A percentile compares a stretch with the other conserved stretches of the same genome.
phyloP scores from a whole-genome alignment of 2,888 invertebrate species.

The Euzophera pinguis region DNA sequence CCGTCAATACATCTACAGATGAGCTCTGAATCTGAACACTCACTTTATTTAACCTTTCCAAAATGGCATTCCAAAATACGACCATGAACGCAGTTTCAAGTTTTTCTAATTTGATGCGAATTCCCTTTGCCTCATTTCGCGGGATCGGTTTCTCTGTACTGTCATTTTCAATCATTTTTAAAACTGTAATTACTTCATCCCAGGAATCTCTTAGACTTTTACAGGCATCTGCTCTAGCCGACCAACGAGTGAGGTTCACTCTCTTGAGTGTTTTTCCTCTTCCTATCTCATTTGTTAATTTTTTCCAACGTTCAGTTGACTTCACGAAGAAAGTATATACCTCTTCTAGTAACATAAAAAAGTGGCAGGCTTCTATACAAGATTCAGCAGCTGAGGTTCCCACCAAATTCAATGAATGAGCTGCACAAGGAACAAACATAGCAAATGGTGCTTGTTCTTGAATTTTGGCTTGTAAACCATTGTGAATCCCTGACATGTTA shows the following conservation, averaged over 20 bases:
- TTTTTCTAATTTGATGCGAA: constrained; percentile 22
- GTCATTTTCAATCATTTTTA: constrained; percentile 26
- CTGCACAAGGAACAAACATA: constrained; percentile 29
- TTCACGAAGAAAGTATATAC: constrained; percentile 27
- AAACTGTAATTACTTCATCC: too few species aligned
- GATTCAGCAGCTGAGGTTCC: constrained; percentile 17
- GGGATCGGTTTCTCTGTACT: constrained; percentile 31
- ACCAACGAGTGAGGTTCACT: constrained; percentile 33
- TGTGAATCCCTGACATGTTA: constrained; percentile 34
- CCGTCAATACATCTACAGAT: too few species aligned
- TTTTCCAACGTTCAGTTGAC: constrained; percentile 20
- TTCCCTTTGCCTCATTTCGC: too few species aligned
- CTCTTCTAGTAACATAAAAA: constrained; percentile 29
- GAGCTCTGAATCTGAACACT: constrained; percentile 25
- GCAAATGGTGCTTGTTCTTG: constrained; percentile 28
- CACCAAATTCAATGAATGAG: constrained; percentile 34
- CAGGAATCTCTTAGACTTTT: constrained; percentile 26
- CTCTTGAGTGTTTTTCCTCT: constrained; percentile 20
- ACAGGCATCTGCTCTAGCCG: constrained; percentile 31
- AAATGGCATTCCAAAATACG: constrained; percentile 25
- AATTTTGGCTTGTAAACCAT: constrained; percentile 31
- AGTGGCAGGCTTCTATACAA: constrained; percentile 24
- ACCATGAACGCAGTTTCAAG: constrained; percentile 27
- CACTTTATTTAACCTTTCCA: constrained; percentile 27
- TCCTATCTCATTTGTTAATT: background rate